A percentile compares a stretch with the other conserved stretches of the same genome.
Evolutionary conservation across 2,797 vertebrate species (phyloP).

Genomic region (Cossypha caffra): DNA sequence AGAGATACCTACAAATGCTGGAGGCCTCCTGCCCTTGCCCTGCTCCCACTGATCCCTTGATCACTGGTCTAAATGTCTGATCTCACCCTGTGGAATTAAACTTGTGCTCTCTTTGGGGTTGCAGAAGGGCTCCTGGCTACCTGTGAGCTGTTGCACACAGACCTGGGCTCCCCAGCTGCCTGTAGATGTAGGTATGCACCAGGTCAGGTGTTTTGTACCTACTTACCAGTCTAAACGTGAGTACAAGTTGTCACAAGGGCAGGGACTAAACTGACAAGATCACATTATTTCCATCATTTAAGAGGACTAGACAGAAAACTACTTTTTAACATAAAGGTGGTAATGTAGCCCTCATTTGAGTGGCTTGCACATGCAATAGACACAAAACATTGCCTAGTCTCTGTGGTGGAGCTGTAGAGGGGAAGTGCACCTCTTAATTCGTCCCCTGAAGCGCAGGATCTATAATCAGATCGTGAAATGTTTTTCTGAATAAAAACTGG

Average conservation of each 20-base stretch:
- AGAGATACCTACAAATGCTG: neutral
- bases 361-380: neutral
- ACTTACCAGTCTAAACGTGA: neutral
- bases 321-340: neutral
- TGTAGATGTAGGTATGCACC: neutral
- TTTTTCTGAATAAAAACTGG: constrained; percentile 29
- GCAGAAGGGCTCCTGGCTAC: neutral
- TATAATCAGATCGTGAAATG: constrained; percentile 53
- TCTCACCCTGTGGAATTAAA: neutral
- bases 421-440: neutral
- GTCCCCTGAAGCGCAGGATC: neutral
- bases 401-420: neutral
- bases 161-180: neutral
- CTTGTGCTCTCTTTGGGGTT: neutral
- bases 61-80: neutral
- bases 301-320: neutral
- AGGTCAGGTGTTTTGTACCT: neutral
- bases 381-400: neutral
- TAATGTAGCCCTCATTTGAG: neutral
- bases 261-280: neutral
- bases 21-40: neutral
- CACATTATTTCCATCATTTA: neutral
- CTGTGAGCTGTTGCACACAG: too few relatives aligned
- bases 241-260: neutral
- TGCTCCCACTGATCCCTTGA: neutral